phyloP scores from a whole-genome alignment of 2,888 invertebrate genomes.

The Melanargia galathea region DNA sequence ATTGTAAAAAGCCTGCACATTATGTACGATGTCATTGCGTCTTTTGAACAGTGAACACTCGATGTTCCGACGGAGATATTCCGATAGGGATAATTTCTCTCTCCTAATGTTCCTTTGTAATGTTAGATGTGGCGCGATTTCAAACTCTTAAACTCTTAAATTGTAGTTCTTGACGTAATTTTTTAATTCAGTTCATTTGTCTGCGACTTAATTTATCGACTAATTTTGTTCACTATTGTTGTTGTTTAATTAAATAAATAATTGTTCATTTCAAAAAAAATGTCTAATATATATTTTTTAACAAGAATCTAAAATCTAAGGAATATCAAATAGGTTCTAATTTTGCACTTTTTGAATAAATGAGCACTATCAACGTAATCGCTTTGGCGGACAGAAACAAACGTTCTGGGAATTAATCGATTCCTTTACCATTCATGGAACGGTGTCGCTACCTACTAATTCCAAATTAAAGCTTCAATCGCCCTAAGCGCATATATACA shows the following conservation, averaged over 20 bases:
- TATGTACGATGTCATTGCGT: conserved; percentile 10
- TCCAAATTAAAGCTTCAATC: conserved; percentile 46
- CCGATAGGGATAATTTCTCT: conserved; percentile 9
- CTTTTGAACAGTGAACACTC: neutral
- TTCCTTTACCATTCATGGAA: conserved; percentile 38
- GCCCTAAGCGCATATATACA: conserved; percentile 42
- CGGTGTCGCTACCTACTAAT: conserved; percentile 45
- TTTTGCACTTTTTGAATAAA: no score
- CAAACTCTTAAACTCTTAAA: neutral
- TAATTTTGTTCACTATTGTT: no score
- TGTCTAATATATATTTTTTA: no score
- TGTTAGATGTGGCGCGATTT: neutral
- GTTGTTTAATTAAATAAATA: no score
- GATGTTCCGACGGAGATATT: conserved; percentile 12
- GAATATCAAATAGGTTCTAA: neutral
- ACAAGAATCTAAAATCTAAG: neutral
- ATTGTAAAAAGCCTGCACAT: conserved; percentile 43
- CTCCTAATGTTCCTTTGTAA: neutral
- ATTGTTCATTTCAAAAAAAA: no score
- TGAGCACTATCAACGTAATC: conserved; percentile 19
- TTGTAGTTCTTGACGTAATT: neutral
- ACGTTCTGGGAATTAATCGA: conserved; percentile 38
- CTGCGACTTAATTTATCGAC: no score
- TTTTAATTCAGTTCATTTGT: neutral
- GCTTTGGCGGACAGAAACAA: conserved; percentile 33